These are phyloP conservation scores for Pomacea canaliculata DNA, from an alignment of 2,888 invertebrate species.

Conservation along the genomic window DNA sequence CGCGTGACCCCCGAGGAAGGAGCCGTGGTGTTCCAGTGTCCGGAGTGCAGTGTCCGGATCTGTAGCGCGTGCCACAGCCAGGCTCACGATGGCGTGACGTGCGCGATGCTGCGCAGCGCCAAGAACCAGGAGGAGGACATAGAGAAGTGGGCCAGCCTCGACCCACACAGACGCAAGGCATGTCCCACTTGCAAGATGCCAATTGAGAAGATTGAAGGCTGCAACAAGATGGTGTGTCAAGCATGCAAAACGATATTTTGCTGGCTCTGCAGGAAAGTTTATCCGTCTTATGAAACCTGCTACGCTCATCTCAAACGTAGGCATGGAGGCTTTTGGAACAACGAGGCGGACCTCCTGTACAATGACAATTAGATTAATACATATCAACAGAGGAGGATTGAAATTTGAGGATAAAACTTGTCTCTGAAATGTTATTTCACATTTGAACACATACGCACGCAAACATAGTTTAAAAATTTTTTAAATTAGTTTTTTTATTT, in stretches of 20 bases:
- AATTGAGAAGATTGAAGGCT: conserved; percentile 61
- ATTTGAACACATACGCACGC: too few species aligned
- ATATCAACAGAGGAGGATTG: too few species aligned
- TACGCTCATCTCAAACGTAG: conserved; percentile 49
- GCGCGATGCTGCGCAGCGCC: conserved; percentile 45
- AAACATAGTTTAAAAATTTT: too few species aligned
- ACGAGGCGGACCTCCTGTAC: too few species aligned
- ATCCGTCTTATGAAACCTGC: conserved; percentile 34
- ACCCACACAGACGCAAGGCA: conserved; percentile 41
- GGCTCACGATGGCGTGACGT: conserved; percentile 56
- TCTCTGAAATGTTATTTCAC: too few species aligned
- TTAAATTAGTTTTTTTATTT: too few species aligned
- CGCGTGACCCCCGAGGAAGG: conserved; percentile 34
- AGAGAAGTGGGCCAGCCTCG: conserved; percentile 43
- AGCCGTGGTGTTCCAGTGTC: conserved; percentile 43
- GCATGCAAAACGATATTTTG: conserved; percentile 56
- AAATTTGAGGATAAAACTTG: too few species aligned
- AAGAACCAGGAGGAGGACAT: conserved; percentile 36
- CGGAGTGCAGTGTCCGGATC: conserved; percentile 41
- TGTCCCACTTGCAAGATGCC: conserved; percentile 56
- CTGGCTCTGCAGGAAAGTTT: conserved; percentile 55
- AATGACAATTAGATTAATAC: too few species aligned
- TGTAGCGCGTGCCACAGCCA: conserved; percentile 56
- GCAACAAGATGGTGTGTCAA: conserved; percentile 56
- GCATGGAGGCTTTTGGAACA: conserved; percentile 37